These are phyloP conservation scores for Petrolisthes manimaculis DNA, from an alignment of 2,888 invertebrate species.

Conservation along the genomic window DNA sequence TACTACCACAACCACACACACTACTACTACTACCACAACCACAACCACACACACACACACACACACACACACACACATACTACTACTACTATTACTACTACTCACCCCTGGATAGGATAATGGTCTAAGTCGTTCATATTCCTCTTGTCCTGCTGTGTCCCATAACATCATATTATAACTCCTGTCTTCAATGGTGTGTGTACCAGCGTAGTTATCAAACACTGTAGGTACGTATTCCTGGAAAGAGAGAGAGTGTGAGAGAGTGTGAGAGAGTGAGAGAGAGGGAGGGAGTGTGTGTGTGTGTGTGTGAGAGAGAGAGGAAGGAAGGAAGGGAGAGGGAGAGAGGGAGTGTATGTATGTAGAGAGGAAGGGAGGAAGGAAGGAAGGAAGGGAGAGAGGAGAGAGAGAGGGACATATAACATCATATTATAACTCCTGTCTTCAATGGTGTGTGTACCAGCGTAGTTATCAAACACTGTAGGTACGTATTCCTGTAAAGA, in stretches of 20 bases:
- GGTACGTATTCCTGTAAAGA: conserved; percentile 61
- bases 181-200: conserved; percentile 41
- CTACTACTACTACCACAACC: too few species aligned
- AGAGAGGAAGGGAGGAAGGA: not conserved
- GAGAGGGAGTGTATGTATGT: too few species aligned
- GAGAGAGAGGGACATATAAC: not conserved
- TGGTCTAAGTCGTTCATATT: conserved; percentile 62
- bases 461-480: conserved; percentile 61
- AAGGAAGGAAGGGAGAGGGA: not conserved
- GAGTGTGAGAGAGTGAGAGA: not conserved
- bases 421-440: conserved; percentile 8
- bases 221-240: conserved; percentile 62
- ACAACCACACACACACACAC: too few species aligned
- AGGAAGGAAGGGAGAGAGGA: not conserved
- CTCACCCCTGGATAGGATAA: conserved; percentile 60
- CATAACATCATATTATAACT: conserved; percentile 57
- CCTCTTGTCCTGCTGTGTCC: conserved; percentile 65
- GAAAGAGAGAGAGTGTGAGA: not conserved
- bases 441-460: conserved; percentile 48
- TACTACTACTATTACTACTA: not conserved
- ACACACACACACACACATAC: too few species aligned
- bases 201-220: conserved; percentile 59
- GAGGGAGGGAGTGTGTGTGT: not conserved
- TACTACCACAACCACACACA: too few species aligned
- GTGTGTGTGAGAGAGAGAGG: not conserved